These are phyloP conservation scores for Caretta caretta DNA, from an alignment of 2,113 vertebrate genomes.

Conservation along the genomic window DNA sequence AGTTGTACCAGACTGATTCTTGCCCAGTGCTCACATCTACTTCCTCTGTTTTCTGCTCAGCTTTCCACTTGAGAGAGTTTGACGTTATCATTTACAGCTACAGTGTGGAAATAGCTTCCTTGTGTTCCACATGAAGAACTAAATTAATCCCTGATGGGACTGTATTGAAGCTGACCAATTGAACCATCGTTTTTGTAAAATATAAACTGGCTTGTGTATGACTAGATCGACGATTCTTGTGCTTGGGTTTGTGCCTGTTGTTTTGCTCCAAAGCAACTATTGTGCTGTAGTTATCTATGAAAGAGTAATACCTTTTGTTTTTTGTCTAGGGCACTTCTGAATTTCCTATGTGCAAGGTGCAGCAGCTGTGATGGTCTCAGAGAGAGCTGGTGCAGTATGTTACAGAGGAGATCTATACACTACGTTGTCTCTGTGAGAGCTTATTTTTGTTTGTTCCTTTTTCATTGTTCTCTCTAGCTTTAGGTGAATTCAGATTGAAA, in stretches of 20 bases:
- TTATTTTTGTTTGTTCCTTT: not conserved
- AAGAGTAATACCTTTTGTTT: not conserved
- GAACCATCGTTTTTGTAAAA: not conserved
- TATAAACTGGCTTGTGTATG: not conserved
- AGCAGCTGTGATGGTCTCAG: not conserved
- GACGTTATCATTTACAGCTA: not conserved
- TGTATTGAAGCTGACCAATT: not conserved
- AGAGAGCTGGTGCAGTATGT: not conserved
- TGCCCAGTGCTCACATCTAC: not conserved
- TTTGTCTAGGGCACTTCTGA: not conserved
- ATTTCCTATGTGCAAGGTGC: not conserved
- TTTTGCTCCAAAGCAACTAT: fast-evolving
- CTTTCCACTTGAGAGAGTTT: not conserved
- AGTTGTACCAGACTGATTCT: not conserved
- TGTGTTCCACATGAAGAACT: not conserved
- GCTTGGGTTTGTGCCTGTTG: fast-evolving
- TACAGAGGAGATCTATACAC: not conserved
- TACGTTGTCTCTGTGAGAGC: not conserved
- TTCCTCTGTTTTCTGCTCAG: not conserved
- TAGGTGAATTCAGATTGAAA: not conserved
- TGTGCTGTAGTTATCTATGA: fast-evolving
- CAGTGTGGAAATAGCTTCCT: not conserved
- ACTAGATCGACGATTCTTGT: fast-evolving
- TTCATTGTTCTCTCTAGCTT: not conserved
- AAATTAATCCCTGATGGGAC: not conserved